Percentiles rank a stretch among this genome's conserved stretches.
phyloP scores from a whole-genome alignment of 1,140 invertebrate species.

The Drosophila setifemur region DNA sequence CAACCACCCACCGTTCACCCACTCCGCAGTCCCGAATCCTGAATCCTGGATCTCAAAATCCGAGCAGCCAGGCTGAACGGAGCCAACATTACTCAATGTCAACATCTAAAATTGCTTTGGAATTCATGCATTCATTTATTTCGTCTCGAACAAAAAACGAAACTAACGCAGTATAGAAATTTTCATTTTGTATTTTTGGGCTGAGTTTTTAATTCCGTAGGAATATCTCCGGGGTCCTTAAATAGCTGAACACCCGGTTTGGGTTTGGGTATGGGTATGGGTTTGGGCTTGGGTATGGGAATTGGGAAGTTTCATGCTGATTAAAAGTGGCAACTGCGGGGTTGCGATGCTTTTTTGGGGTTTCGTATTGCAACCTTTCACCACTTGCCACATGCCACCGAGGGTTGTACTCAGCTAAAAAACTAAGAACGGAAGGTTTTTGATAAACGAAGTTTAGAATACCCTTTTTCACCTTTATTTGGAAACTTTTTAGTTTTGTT shows the following conservation, averaged over 20 bases:
- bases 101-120: conserved; percentile 79
- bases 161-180: conserved; percentile 62
- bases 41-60: background rate
- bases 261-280: background rate
- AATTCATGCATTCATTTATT: conserved; percentile 74
- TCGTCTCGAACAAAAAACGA: conserved; percentile 50
- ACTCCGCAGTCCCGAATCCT: background rate
- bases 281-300: background rate
- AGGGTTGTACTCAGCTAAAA: conserved; percentile 38
- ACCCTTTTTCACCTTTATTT: no score
- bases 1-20: conserved; percentile 67
- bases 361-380: conserved; percentile 71
- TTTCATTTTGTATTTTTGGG: conserved; percentile 59
- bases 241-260: conserved; percentile 66
- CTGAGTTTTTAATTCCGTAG: conserved; percentile 63
- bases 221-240: conserved; percentile 36
- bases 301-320: conserved; percentile 57
- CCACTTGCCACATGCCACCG: conserved; percentile 10
- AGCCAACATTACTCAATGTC: conserved; percentile 80
- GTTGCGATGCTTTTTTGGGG: conserved; percentile 34
- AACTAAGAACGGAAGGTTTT: no score
- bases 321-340: conserved; percentile 69
- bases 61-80: conserved; percentile 5
- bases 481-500: no score
- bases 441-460: no score